A percentile compares a stretch with the other conserved stretches of the same genome.
Conservation (phyloP, 2,113 vertebrate species). For the Beaufortia kweichowensis region DNA sequence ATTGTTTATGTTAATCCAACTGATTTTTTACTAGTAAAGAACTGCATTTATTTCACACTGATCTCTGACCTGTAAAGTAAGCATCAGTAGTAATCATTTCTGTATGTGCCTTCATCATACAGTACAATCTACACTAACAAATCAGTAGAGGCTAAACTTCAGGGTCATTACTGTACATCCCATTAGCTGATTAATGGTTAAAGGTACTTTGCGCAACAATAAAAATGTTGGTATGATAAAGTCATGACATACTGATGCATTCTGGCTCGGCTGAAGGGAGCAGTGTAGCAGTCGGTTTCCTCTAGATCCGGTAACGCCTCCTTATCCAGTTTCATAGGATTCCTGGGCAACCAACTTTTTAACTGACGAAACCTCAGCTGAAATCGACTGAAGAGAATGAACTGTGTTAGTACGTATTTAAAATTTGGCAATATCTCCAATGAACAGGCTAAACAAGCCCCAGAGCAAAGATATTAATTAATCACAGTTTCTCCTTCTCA, state of each 20-base stretch:
- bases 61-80: slow-evolving; percentile 19
- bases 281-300: slow-evolving; percentile 94
- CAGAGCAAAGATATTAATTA: not conserved
- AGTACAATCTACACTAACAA: not conserved
- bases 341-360: slow-evolving; percentile 92
- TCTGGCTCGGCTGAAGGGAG: slow-evolving; percentile 92
- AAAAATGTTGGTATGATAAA: not conserved
- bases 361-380: slow-evolving; percentile 87
- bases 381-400: slow-evolving; percentile 73
- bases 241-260: slow-evolving; percentile 89
- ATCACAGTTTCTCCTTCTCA: not conserved
- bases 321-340: slow-evolving; percentile 98
- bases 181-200: too few species aligned
- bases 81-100: not conserved
- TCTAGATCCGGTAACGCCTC: slow-evolving; percentile 92
- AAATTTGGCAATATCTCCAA: not conserved
- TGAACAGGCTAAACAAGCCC: not conserved
- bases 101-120: not conserved
- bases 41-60: not conserved
- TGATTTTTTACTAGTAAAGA: not conserved
- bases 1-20: too few species aligned
- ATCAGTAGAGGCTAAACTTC: not conserved
- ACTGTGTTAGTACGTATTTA: not conserved
- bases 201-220: not conserved
- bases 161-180: too few species aligned